phyloP scores from a whole-genome alignment of 2,797 vertebrate species.

The Spinibarbus caldwelli region DNA sequence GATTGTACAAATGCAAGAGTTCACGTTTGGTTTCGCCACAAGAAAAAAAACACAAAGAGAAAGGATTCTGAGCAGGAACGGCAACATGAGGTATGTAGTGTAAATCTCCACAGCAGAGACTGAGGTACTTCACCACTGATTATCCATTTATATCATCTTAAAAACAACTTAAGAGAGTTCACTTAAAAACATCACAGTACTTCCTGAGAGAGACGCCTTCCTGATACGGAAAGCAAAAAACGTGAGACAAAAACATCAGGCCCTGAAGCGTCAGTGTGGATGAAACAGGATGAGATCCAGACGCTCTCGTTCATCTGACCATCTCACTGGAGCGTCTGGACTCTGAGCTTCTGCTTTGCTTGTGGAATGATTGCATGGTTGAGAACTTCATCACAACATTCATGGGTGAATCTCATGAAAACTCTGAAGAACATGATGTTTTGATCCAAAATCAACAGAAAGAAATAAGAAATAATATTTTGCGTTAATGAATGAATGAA shows the following conservation, averaged over 20 bases:
- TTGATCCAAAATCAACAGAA: not conserved
- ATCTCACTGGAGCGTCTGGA: too few relatives aligned
- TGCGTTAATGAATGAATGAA: too few relatives aligned
- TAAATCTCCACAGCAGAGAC: constrained; percentile 71
- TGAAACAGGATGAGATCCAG: not conserved
- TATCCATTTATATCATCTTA: constrained; percentile 64
- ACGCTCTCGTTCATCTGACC: too few relatives aligned
- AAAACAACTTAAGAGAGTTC: constrained; percentile 66
- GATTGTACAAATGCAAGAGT: constrained; percentile 77
- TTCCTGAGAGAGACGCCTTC: constrained; percentile 77
- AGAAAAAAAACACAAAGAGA: constrained; percentile 63
- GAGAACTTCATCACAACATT: not conserved
- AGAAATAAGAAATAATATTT: not conserved
- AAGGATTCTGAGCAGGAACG: constrained; percentile 48
- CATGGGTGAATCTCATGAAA: constrained; percentile 5
- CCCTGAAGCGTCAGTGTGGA: not conserved
- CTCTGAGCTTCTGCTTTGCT: too few relatives aligned
- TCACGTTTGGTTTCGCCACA: constrained; percentile 3
- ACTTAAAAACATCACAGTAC: constrained; percentile 61
- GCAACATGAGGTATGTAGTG: constrained; percentile 75
- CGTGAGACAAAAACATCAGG: constrained; percentile 49
- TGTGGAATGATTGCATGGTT: not conserved
- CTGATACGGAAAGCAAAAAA: constrained; percentile 61
- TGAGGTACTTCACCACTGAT: constrained; percentile 68
- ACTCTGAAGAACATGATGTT: not conserved